Conservation (phyloP, 2,797 vertebrate genomes). For the Chromis chromis region DNA sequence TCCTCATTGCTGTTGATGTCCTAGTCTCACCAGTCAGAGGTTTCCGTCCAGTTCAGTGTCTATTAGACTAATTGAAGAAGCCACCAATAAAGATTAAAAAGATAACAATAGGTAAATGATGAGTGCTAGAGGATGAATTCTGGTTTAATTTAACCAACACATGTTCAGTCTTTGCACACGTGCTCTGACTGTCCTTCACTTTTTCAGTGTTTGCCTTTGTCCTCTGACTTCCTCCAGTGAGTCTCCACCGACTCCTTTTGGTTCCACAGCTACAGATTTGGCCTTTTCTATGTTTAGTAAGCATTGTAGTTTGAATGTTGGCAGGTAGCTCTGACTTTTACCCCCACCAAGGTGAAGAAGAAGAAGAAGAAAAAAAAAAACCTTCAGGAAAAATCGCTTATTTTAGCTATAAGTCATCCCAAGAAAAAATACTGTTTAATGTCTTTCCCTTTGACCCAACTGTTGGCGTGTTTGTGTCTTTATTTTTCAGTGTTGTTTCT, state of each 20-base stretch:
- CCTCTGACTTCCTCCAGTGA: constrained; percentile 41
- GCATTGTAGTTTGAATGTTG: constrained; percentile 75
- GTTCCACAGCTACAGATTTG: constrained; percentile 71
- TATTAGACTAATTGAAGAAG: constrained; percentile 53
- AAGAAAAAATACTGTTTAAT: constrained; percentile 21
- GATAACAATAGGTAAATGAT: constrained; percentile 18
- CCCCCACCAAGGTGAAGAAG: constrained; percentile 49
- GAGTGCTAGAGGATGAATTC: constrained; percentile 42
- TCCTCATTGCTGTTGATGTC: constrained; percentile 54
- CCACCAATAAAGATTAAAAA: constrained; percentile 35
- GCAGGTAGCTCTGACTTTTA: constrained; percentile 63
- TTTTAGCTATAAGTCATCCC: constrained; percentile 65
- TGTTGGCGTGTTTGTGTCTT: constrained; percentile 44
- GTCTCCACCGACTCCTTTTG: constrained; percentile 11
- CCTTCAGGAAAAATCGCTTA: constrained; percentile 71
- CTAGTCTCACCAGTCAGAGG: constrained; percentile 45
- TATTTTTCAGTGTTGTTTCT: constrained; percentile 11
- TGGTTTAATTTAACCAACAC: constrained; percentile 36
- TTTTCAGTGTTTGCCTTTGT: constrained; percentile 34
- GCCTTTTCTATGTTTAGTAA: constrained; percentile 79
- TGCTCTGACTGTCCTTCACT: constrained; percentile 39
- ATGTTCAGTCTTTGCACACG: constrained; percentile 51
- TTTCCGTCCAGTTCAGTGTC: constrained; percentile 61
- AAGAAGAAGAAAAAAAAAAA: constrained; percentile 46
- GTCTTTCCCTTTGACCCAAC: constrained; percentile 37